Evolutionary conservation across 2,113 vertebrate species (phyloP).

Genomic region (Mastomys natalensis): DNA sequence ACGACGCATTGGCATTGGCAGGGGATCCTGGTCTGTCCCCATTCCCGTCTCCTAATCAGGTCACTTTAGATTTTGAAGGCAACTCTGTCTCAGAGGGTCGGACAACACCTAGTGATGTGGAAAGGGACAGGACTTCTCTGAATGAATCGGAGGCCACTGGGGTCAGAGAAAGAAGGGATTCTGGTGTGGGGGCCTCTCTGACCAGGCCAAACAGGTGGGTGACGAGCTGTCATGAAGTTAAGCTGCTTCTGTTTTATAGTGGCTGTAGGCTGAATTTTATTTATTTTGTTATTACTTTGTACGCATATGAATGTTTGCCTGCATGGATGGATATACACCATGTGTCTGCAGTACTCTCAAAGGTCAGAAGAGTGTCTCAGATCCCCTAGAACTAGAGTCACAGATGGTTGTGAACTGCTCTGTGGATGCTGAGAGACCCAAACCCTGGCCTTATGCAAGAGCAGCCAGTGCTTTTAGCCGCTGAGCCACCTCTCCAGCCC

Average conservation of each 20-base stretch:
- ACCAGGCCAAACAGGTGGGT: constrained; percentile 95
- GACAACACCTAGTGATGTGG: constrained; percentile 91
- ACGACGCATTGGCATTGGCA: constrained; percentile 37
- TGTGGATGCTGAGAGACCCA: not conserved
- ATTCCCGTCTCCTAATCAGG: constrained; percentile 89
- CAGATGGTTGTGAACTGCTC: not conserved
- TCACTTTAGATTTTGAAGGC: constrained; percentile 95
- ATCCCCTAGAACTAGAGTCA: not conserved
- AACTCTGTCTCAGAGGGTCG: constrained; percentile 93
- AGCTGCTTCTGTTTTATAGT: not conserved
- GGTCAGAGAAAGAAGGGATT: constrained; percentile 95
- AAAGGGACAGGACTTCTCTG: constrained; percentile 93
- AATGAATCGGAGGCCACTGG: constrained; percentile 91
- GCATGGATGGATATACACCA: not conserved
- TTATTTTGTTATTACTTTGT: not conserved
- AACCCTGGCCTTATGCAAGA: not conserved
- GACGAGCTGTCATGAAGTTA: not conserved
- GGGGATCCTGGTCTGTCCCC: constrained; percentile 73
- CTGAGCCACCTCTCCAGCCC: not conserved
- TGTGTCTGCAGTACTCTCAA: not conserved
- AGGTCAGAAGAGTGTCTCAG: not conserved
- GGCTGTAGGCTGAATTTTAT: not conserved
- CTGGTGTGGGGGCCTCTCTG: constrained; percentile 96
- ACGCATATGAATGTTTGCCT: not conserved
- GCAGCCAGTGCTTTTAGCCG: not conserved